Evolutionary conservation across 2,888 invertebrate species (phyloP).

Genomic region (Cantharis rufa): DNA sequence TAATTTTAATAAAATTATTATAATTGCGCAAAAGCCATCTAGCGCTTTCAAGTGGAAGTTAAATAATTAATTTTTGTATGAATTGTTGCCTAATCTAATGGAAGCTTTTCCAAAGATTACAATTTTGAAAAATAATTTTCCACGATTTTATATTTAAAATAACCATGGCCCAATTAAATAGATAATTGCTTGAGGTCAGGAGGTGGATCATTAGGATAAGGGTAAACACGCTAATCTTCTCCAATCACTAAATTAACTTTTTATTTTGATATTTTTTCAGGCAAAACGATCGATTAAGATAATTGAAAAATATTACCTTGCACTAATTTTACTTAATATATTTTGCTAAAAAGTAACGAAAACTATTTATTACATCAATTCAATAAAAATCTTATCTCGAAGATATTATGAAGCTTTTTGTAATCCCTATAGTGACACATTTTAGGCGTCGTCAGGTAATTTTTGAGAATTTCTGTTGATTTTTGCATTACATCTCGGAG

Average conservation of each 20-base stretch:
- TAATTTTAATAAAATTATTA: no score
- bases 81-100: neutral
- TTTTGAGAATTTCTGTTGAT: no score
- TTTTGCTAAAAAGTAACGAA: neutral
- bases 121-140: no score
- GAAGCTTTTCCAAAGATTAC: no score
- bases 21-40: neutral
- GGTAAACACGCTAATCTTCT: neutral
- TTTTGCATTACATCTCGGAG: no score
- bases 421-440: no score
- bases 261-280: neutral
- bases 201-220: neutral
- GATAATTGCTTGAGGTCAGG: neutral
- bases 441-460: no score
- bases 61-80: neutral
- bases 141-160: no score
- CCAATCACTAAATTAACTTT: neutral
- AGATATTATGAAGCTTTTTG: no score
- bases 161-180: neutral
- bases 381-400: no score
- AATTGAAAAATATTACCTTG: neutral
- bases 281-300: neutral
- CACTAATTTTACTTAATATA: neutral
- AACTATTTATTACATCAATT: no score
- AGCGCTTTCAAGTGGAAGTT: neutral